Conservation (phyloP, 2,113 vertebrate species). For the Perccottus glenii region DNA sequence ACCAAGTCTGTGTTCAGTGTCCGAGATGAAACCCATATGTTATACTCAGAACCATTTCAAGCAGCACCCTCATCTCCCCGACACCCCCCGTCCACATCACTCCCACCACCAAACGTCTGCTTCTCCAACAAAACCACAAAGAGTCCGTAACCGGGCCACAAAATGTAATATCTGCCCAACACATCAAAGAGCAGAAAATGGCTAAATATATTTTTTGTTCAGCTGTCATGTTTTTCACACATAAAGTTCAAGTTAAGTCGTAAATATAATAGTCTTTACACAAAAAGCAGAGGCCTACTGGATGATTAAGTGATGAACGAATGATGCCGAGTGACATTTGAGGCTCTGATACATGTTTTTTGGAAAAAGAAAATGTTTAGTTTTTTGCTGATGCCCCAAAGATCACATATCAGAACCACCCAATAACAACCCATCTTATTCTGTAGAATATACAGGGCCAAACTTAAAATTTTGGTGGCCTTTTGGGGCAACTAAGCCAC, state of each 20-base stretch:
- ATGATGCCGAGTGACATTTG: not conserved
- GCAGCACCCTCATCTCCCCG: conserved; percentile 1
- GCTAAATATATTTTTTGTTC: conserved; percentile 45
- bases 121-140: conserved; percentile 54
- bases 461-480: too few species aligned
- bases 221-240: conserved; percentile 42
- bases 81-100: not conserved
- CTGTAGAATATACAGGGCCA: too few species aligned
- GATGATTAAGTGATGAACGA: conserved; percentile 27
- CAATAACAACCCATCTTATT: too few species aligned
- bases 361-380: too few species aligned
- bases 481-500: too few species aligned
- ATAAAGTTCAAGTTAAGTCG: conserved; percentile 31
- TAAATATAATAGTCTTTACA: conserved; percentile 26
- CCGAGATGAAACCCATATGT: conserved; percentile 69
- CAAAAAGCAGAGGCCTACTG: not conserved
- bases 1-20: conserved; percentile 27
- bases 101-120: conserved; percentile 35
- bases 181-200: conserved; percentile 46
- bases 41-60: conserved; percentile 49
- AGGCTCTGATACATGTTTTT: too few species aligned
- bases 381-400: too few species aligned
- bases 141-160: conserved; percentile 50
- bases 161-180: conserved; percentile 51
- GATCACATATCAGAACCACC: too few species aligned